A percentile compares a stretch with the other conserved stretches of the same genome.
Conservation (phyloP, 2,113 vertebrate genomes). For the Agelaius tricolor region DNA sequence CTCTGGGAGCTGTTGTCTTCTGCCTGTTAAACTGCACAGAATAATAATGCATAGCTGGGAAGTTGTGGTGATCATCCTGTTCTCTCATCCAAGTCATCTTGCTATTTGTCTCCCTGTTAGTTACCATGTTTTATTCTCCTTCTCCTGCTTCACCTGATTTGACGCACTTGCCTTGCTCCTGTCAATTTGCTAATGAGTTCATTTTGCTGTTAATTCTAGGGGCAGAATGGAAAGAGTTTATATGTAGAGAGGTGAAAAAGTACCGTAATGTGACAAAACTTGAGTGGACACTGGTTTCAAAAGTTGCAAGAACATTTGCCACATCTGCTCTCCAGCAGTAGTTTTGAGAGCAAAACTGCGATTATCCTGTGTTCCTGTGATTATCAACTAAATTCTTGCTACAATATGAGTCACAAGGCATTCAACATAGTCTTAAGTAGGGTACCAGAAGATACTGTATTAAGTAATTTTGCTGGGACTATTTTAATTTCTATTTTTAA, state of each 20-base stretch:
- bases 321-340: neutral
- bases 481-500: neutral
- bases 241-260: neutral
- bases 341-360: neutral
- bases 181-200: neutral
- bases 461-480: neutral
- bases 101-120: neutral
- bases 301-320: neutral
- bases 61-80: neutral
- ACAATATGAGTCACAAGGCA: neutral
- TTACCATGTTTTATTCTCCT: neutral
- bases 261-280: neutral
- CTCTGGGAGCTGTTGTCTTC: neutral
- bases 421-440: neutral
- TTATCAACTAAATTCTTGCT: neutral
- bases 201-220: neutral
- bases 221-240: neutral
- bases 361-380: neutral
- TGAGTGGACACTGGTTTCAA: neutral
- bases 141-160: neutral
- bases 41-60: neutral
- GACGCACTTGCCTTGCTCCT: neutral
- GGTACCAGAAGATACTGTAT: neutral
- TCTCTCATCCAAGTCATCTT: neutral
- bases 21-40: neutral